phyloP scores from a whole-genome alignment of 2,113 vertebrate species.

The Furnarius figulus region DNA sequence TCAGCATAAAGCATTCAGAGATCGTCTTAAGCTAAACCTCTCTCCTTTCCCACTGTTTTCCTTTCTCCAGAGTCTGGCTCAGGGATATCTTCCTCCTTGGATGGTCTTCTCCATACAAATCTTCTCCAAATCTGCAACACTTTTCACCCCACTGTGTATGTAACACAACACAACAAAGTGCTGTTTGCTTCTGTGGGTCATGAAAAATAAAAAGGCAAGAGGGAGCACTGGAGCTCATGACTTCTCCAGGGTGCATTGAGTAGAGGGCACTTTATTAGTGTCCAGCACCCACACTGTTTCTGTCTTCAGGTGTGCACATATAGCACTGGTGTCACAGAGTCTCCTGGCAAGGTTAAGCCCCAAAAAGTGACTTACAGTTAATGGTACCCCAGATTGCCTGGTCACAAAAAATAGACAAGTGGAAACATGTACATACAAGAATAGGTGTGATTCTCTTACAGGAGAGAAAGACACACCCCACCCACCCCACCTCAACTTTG shows the following conservation, averaged over 20 bases:
- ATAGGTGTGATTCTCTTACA: neutral
- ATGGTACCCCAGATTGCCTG: neutral
- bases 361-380: neutral
- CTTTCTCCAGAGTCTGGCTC: neutral
- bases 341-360: neutral
- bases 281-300: neutral
- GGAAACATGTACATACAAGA: neutral
- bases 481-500: neutral
- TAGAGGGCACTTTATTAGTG: neutral
- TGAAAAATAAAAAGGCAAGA: neutral
- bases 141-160: neutral
- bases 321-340: neutral
- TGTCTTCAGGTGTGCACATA: neutral
- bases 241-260: neutral
- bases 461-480: fast-evolving
- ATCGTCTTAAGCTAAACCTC: neutral
- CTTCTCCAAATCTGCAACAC: neutral
- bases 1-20: neutral
- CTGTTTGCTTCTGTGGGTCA: neutral
- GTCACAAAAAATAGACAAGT: neutral
- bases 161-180: neutral
- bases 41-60: neutral
- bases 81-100: neutral
- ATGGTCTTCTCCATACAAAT: neutral
- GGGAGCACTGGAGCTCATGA: fast-evolving